Evolutionary conservation across 2,797 vertebrate species (phyloP).

Genomic region (Aldrovandia affinis): DNA sequence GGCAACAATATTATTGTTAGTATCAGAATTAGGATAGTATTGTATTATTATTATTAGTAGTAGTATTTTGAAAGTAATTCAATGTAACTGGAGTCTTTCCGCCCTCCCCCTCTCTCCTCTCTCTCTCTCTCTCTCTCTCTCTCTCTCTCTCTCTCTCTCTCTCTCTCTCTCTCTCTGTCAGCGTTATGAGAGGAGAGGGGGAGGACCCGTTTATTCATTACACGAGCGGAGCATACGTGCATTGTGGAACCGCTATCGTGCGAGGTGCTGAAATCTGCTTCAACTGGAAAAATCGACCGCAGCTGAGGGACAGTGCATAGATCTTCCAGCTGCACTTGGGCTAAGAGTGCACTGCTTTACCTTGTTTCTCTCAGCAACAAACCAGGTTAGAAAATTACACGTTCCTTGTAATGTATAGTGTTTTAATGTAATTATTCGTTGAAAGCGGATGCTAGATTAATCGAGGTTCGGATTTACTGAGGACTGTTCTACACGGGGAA

Average conservation of each 20-base stretch:
- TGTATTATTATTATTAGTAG: neutral
- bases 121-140: constrained; percentile 39
- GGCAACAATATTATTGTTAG: neutral
- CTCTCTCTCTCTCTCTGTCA: constrained; percentile 33
- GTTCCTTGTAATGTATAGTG: neutral
- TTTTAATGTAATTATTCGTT: neutral
- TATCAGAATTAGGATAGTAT: constrained; percentile 2
- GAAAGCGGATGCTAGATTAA: neutral
- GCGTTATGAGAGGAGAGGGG: constrained; percentile 57
- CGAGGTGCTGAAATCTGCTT: constrained; percentile 57
- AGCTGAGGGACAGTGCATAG: constrained; percentile 6
- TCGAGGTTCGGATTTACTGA: neutral
- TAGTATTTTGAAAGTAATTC: constrained; percentile 14
- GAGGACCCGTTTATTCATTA: constrained; percentile 45
- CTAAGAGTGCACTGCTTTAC: neutral
- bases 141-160: constrained; percentile 43
- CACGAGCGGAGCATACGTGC: constrained; percentile 48
- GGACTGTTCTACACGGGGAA: neutral
- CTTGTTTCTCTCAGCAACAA: constrained; percentile 4
- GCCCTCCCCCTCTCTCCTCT: constrained; percentile 11
- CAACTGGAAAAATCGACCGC: constrained; percentile 15
- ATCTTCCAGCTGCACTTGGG: constrained; percentile 27
- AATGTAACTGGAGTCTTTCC: constrained; percentile 31
- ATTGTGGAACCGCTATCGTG: constrained; percentile 48
- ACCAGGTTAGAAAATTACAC: constrained; percentile 8